Conservation (phyloP, 2,113 vertebrate species). For the Gymnocephalus cernua region DNA sequence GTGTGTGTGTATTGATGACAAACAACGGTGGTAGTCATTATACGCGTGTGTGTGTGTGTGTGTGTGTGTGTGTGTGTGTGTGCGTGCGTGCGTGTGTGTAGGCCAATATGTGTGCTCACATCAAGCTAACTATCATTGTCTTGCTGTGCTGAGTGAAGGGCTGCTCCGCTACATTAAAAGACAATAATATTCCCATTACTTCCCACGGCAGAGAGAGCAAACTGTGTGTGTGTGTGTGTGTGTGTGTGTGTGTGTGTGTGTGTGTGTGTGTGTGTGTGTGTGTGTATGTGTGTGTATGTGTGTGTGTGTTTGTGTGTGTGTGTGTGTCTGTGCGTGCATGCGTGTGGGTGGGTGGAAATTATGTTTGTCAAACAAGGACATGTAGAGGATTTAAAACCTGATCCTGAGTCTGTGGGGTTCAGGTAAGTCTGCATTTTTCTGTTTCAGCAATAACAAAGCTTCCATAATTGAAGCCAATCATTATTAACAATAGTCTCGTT, state of each 20-base stretch:
- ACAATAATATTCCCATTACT: constrained; percentile 20
- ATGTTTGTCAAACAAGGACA: constrained; percentile 9
- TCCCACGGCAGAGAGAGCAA: background rate
- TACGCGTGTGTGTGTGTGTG: background rate
- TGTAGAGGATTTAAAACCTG: constrained; percentile 7
- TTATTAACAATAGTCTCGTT: background rate
- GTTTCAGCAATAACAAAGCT: background rate
- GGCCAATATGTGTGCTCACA: constrained; percentile 6
- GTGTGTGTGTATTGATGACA: constrained; percentile 1
- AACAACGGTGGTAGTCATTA: background rate
- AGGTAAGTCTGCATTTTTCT: constrained; percentile 2
- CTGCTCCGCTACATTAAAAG: constrained; percentile 6
- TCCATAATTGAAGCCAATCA: background rate
- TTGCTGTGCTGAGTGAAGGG: background rate
- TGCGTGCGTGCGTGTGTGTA: no score
- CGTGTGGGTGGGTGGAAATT: background rate
- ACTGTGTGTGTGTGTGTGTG: constrained; percentile 6
- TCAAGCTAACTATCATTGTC: background rate
- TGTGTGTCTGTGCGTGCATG: constrained; percentile 3
- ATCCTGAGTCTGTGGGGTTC: constrained; percentile 20
- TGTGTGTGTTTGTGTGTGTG: constrained; percentile 6
- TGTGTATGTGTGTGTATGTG: constrained; percentile 6
- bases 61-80: background rate
- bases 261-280: constrained; percentile 13
- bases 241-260: background rate